These are phyloP conservation scores for Trypoxylus dichotomus DNA, from an alignment of 1,140 invertebrate species.

Conservation along the genomic window DNA sequence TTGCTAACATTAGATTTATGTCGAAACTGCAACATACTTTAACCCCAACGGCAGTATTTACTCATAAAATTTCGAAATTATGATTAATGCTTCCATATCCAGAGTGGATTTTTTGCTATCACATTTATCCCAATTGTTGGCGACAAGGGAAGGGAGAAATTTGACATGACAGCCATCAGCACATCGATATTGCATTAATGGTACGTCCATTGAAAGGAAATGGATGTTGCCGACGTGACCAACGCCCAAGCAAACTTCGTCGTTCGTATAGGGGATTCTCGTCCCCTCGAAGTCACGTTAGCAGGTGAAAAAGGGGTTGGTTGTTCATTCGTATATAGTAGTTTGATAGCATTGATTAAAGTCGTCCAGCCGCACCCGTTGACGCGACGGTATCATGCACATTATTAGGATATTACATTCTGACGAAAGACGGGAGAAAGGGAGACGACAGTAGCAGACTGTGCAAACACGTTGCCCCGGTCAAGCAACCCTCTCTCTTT, in stretches of 20 bases:
- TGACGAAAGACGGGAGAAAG: neutral
- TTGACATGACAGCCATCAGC: constrained; percentile 15
- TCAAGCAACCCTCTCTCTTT: neutral
- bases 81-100: neutral
- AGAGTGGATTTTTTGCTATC: neutral
- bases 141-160: neutral
- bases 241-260: constrained; percentile 2
- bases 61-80: neutral
- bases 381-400: neutral
- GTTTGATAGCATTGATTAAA: constrained; percentile 17
- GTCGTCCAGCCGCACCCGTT: neutral
- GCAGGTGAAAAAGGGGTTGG: constrained; percentile 17
- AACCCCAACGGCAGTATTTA: neutral
- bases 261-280: neutral
- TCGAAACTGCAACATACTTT: too few species aligned
- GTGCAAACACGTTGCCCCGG: neutral
- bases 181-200: constrained; percentile 19
- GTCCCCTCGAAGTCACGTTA: neutral
- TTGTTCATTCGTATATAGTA: constrained; percentile 13
- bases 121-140: neutral
- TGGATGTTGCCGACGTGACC: neutral
- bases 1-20: too few species aligned
- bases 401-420: constrained; percentile 4
- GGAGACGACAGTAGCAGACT: neutral
- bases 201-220: neutral